Percentiles rank a stretch among this genome's conserved stretches.
These are phyloP conservation scores for Listronotus oregonensis DNA, from an alignment of 1,140 invertebrate genomes.

Conservation along the genomic window DNA sequence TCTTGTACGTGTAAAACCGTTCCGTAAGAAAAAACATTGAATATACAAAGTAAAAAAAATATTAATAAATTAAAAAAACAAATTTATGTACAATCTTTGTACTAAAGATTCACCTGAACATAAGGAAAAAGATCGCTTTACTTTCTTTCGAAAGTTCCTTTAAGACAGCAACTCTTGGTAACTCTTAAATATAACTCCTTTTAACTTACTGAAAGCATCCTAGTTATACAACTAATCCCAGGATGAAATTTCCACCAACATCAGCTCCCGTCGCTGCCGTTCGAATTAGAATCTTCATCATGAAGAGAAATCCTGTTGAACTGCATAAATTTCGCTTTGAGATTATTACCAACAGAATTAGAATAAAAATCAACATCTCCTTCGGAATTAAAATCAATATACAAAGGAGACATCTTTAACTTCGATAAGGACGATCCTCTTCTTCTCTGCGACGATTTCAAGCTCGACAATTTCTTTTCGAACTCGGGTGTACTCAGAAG, in stretches of 20 bases:
- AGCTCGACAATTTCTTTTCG: slow-evolving; percentile 14
- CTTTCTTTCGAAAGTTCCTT: no score
- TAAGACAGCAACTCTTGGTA: no score
- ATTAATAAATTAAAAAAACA: no score
- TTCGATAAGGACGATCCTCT: background rate
- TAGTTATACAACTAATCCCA: background rate
- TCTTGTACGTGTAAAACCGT: no score
- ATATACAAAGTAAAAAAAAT: no score
- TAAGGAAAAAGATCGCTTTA: no score
- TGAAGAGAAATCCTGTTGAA: slow-evolving; percentile 11
- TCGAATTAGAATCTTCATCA: slow-evolving; percentile 49
- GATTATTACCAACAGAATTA: background rate
- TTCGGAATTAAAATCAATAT: background rate
- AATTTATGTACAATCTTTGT: no score
- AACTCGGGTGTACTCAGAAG: slow-evolving; percentile 32
- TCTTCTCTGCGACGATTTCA: background rate
- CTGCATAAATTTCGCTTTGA: background rate
- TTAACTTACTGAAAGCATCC: no score
- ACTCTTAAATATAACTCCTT: no score
- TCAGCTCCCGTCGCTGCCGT: slow-evolving; percentile 52
- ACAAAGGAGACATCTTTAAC: background rate
- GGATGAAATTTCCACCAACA: background rate
- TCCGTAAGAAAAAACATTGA: no score
- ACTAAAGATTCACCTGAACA: no score
- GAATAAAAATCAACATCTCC: no score